Conservation (phyloP, 2,888 invertebrate species). For the Willowsia nigromaculata region DNA sequence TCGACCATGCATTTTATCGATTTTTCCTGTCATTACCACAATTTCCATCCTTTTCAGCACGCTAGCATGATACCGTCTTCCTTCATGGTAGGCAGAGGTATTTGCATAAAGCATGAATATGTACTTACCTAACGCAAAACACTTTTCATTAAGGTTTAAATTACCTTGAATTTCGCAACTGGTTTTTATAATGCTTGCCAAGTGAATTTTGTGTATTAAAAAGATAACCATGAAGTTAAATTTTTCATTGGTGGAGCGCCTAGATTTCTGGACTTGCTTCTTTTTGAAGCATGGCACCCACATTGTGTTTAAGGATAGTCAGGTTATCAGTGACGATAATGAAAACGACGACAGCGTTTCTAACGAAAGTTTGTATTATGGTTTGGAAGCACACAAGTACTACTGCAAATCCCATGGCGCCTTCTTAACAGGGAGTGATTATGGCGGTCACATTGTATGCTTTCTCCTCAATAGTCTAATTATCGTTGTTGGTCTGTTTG, state of each 20-base stretch:
- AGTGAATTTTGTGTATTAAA: too few species aligned
- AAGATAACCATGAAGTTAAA: neutral
- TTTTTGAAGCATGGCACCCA: constrained; percentile 3
- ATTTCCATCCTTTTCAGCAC: neutral
- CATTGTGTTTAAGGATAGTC: neutral
- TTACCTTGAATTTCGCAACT: too few species aligned
- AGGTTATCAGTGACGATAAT: neutral
- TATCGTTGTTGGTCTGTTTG: neutral
- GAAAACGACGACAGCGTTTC: neutral
- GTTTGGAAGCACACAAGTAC: neutral
- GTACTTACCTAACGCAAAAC: too few species aligned
- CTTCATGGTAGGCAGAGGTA: too few species aligned
- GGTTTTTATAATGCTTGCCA: too few species aligned
- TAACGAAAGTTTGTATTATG: neutral
- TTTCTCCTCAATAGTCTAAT: neutral
- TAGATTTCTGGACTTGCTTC: constrained; percentile 54
- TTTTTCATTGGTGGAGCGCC: neutral
- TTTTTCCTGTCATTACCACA: neutral
- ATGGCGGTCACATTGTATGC: neutral
- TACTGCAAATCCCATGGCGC: neutral
- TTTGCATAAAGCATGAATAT: too few species aligned
- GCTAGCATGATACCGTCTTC: neutral
- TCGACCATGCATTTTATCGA: too few species aligned
- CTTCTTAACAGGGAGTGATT: neutral
- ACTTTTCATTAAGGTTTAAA: too few species aligned